Evolutionary conservation across 2,113 vertebrate genomes (phyloP).

Genomic region (Corythaixoides concolor): DNA sequence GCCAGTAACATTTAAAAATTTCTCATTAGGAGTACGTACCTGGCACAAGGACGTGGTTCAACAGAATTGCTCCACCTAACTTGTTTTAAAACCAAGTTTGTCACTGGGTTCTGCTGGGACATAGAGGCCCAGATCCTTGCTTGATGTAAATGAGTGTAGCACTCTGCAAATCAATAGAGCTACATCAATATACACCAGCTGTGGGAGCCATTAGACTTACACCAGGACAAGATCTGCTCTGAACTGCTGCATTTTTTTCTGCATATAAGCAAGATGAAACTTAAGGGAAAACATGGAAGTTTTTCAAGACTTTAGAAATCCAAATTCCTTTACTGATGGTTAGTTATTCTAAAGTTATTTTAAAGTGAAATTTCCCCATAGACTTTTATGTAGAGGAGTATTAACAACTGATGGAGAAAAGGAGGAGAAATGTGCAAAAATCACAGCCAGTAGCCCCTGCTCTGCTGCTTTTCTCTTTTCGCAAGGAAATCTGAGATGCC

Average conservation of each 20-base stretch:
- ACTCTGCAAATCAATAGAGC: slow-evolving; percentile 19
- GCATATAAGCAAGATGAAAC: not conserved
- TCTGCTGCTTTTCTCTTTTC: not conserved
- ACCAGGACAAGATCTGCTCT: not conserved
- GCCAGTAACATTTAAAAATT: not conserved
- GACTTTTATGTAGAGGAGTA: not conserved
- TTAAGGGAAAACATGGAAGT: not conserved
- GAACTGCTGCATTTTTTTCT: not conserved
- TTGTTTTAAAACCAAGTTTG: not conserved
- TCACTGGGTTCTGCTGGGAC: not conserved
- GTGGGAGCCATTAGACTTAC: slow-evolving; percentile 27
- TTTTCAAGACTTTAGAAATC: not conserved
- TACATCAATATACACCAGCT: not conserved
- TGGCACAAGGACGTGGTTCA: not conserved
- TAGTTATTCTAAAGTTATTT: not conserved
- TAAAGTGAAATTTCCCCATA: not conserved
- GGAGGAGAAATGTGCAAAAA: not conserved
- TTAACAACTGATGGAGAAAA: not conserved
- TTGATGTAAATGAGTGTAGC: not conserved
- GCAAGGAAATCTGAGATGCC: not conserved
- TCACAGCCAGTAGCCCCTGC: not conserved
- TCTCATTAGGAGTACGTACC: not conserved
- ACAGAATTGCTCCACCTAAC: not conserved
- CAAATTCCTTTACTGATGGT: not conserved
- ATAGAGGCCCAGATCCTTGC: not conserved